Evolutionary conservation across 2,888 invertebrate genomes (phyloP), one percentile per base, ranked within the genome.

Genomic region (Bombyx huttoni): DNA sequence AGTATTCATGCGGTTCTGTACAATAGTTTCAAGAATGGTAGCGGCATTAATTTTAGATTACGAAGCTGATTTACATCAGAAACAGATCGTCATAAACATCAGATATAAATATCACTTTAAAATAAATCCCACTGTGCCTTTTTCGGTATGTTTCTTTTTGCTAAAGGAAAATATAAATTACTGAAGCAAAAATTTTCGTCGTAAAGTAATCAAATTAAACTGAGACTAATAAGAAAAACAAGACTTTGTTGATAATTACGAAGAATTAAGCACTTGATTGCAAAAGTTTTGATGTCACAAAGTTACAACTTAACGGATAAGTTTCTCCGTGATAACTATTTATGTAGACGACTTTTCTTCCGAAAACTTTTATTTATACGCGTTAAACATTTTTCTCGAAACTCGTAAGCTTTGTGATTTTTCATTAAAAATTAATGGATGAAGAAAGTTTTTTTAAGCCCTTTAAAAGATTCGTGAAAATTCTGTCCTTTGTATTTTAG

Each of bases 161-260:
- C 24, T 24, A 24, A 24, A 24, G 3, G 24, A 24, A 24, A 24
- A 24, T 24, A 47, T 47, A 47, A 47, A 56, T 40, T 10, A 40
- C 40, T 10, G 40, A 40, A 40, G 40, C 40, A 49, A 46, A 50
- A 49, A 14, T 46, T 50, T 50, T 46, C 46, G 24, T 46, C 33
- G 40, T 46, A 45, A 50, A 46, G 50, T 24, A 50, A 50, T 50
- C 46, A 50, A 50, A 50, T 50, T 50, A 50, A 40, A 50, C 24
- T 40, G 24, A 45, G 45, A 33, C n/a, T 50, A 50, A 50, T 46
- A 33, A 24, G 33, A 40, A 46, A 46, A 33, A 50, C 33, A 24
- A 46, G 33, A 50, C 35, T 34, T 46, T 46, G 24, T 50, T 50
- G 46, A 46, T 46, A 33, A 50, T 46, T 50, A 46, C 33, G 50